Base-by-base conservation (phyloP, 2,113 vertebrate genomes). In the Gnathonemus longibarbis region DNA sequence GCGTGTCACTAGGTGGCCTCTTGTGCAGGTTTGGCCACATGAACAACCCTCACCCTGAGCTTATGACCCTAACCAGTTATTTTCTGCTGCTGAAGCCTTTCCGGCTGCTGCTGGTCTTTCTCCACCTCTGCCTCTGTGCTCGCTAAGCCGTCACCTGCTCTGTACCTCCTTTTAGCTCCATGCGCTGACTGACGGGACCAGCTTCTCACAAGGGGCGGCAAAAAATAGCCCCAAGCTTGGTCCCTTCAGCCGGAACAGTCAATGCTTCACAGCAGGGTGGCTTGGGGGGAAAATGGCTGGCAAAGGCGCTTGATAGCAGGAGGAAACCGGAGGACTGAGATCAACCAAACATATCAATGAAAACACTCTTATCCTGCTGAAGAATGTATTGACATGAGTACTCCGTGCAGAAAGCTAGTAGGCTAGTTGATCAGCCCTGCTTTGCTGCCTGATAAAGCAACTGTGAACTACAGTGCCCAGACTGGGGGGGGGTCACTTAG, bases 131-230 rank as follows among this genome's bases (percentile, higher is more conserved):
- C 21, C 31, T 31, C 85, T 39, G 19, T 45, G 42, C 42, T n/a
- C 83, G 9, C 21, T 84, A 48, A 53, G 49, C 48, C 31, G 11
- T 87, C 49, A 53, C 49, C 50, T 87, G 48, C 50, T 19, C 49
- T 2, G 17, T 8, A 31, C 17, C 50, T 56, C 85, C 50, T 35
- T 87, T 87, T 87, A 87, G 85, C 85, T 35, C 85, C 24, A 13
- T 1, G 27, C 24, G 50, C 85, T 87, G 85, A 87, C 85, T 53
- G 85, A 87, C 27, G 31, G 85, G 50, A 31, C 48, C 49, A 56
- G 85, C 85, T 35, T 87, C 85, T 53, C 85, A 53, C 85, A 53
- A 48, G 83, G 83, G 83, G n/a, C 15, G 50, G 46, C 84, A 86
- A 46, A 86, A 86, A 86, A 86, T 86, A 86, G 46, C 84, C 84